A percentile compares a stretch with the other conserved stretches of the same genome.
phyloP scores from a whole-genome alignment of 1,140 invertebrate species.

The Platyscapa corneri region DNA sequence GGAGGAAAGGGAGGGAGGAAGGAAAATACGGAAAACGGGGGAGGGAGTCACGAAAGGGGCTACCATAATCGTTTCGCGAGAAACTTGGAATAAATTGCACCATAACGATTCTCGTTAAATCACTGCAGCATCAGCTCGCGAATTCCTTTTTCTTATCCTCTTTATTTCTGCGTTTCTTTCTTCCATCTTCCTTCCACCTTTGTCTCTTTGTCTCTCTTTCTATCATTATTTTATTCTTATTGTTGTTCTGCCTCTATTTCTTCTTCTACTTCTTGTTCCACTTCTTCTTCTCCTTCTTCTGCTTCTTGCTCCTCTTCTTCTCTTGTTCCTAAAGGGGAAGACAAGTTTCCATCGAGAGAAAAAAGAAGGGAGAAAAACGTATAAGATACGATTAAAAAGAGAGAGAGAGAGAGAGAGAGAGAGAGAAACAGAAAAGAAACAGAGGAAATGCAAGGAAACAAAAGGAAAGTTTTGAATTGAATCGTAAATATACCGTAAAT shows the following conservation, averaged over 20 bases:
- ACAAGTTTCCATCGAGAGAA: not conserved
- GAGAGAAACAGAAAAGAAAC: not conserved
- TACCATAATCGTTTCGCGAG: conserved; percentile 55
- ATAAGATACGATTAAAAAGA: conserved; percentile 25
- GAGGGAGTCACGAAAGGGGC: conserved; percentile 46
- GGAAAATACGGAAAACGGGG: conserved; percentile 48
- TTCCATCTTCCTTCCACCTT: conserved; percentile 34
- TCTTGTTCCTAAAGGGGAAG: not conserved
- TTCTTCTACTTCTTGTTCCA: not conserved
- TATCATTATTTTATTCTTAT: not conserved
- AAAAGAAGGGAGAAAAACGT: conserved; percentile 24
- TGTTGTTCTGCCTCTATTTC: not conserved
- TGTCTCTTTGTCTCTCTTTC: conserved; percentile 23
- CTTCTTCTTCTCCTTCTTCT: not conserved
- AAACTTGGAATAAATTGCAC: conserved; percentile 56
- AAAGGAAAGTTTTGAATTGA: conserved; percentile 50
- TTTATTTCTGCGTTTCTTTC: conserved; percentile 49
- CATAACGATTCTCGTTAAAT: conserved; percentile 55
- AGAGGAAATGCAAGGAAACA: conserved; percentile 39
- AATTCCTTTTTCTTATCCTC: conserved; percentile 53
- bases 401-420: no score
- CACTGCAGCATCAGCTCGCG: conserved; percentile 46
- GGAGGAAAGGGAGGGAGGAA: conserved; percentile 25
- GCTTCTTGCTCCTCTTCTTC: not conserved
- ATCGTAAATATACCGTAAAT: conserved; percentile 54